A percentile compares a stretch with the other conserved stretches of the same genome.
phyloP scores from a whole-genome alignment of 2,797 vertebrate genomes.

The Jordanella pulchra region DNA sequence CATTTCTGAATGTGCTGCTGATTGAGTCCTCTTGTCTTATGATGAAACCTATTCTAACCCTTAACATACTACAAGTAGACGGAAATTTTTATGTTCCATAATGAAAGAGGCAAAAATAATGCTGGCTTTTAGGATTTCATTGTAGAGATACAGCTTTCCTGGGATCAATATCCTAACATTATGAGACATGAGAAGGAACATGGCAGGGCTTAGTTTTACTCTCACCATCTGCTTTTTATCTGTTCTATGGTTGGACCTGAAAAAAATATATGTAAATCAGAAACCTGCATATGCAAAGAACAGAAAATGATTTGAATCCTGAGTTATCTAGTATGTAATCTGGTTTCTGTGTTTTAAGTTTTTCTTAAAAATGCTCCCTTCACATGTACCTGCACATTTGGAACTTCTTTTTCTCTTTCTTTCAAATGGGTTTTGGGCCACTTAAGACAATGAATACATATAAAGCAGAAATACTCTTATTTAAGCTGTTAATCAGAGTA shows the following conservation, averaged over 20 bases:
- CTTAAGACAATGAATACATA: neutral
- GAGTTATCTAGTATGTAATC: neutral
- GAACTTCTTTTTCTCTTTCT: neutral
- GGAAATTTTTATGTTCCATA: conserved; percentile 15
- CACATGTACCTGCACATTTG: neutral
- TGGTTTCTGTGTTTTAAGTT: neutral
- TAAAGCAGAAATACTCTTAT: neutral
- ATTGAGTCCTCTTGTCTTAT: conserved; percentile 29
- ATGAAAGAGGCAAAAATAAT: conserved; percentile 12
- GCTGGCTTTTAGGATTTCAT: conserved; percentile 8
- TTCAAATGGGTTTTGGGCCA: neutral
- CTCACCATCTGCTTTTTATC: conserved; percentile 29
- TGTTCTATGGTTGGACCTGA: conserved; percentile 25
- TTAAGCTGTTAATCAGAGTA: neutral
- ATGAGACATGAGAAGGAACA: conserved; percentile 40
- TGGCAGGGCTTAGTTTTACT: conserved; percentile 18
- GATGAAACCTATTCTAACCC: conserved; percentile 42
- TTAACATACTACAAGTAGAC: conserved; percentile 19
- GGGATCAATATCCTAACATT: conserved; percentile 42
- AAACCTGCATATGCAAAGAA: neutral
- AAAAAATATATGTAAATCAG: conserved; percentile 23
- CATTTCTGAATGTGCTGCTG: conserved; percentile 36
- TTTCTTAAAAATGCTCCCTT: neutral
- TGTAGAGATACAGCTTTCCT: conserved; percentile 35
- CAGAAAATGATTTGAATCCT: neutral